phyloP scores from a whole-genome alignment of 1,140 invertebrate genomes.

The Aporrectodea caliginosa region DNA sequence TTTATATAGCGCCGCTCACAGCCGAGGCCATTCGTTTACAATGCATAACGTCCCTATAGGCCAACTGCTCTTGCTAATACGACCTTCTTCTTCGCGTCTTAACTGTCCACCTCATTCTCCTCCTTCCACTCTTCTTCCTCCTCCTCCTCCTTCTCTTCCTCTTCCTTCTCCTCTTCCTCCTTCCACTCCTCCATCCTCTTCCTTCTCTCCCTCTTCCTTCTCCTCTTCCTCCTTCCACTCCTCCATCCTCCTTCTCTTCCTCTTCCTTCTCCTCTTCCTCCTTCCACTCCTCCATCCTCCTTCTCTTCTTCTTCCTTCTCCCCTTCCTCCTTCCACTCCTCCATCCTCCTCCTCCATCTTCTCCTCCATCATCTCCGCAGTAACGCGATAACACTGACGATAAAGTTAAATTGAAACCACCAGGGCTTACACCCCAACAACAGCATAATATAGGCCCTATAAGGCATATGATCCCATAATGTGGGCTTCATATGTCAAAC shows the following conservation, averaged over 20 bases:
- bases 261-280: background rate
- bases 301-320: background rate
- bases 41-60: too few species aligned
- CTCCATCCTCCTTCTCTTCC: slow-evolving; percentile 21
- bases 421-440: too few species aligned
- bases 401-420: too few species aligned
- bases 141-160: slow-evolving; percentile 12
- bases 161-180: slow-evolving; percentile 11
- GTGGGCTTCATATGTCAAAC: too few species aligned
- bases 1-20: too few species aligned
- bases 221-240: slow-evolving; percentile 18
- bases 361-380: too few species aligned
- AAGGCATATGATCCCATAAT: too few species aligned
- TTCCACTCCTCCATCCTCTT: background rate
- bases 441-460: too few species aligned
- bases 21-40: too few species aligned
- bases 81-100: too few species aligned
- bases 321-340: background rate
- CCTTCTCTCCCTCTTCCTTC: slow-evolving; percentile 25
- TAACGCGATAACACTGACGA: too few species aligned
- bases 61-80: too few species aligned
- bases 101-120: slow-evolving; percentile 23
- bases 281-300: background rate
- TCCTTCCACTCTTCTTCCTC: background rate
- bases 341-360: background rate